Evolutionary conservation across 2,888 invertebrate genomes (phyloP).

Genomic region (Ophion costatus): DNA sequence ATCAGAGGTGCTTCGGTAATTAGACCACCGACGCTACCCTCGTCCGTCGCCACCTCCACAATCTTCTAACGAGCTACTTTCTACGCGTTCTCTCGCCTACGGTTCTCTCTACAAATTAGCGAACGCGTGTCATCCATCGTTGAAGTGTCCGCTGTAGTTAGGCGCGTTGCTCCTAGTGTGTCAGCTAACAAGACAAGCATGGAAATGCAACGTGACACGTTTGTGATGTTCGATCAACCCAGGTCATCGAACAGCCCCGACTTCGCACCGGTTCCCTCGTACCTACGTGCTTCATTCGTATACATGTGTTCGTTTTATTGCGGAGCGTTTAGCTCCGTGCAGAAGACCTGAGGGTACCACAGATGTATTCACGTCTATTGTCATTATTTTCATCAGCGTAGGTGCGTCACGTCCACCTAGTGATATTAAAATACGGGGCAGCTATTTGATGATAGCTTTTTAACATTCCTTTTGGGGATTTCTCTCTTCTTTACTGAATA

Average conservation of each 20-base stretch:
- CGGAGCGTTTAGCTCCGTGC: not conserved
- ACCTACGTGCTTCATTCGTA: not conserved
- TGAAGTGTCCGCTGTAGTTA: slow-evolving; percentile 44
- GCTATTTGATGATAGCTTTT: no score
- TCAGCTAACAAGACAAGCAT: slow-evolving; percentile 31
- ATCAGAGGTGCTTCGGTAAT: slow-evolving; percentile 73
- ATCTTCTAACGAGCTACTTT: slow-evolving; percentile 74
- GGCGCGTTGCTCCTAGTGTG: slow-evolving; percentile 32
- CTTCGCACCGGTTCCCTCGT: slow-evolving; percentile 22
- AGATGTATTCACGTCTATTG: no score
- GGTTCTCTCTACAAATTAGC: slow-evolving; percentile 66
- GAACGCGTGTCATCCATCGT: slow-evolving; percentile 58
- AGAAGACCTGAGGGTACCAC: no score
- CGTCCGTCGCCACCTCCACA: slow-evolving; percentile 38
- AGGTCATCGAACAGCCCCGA: not conserved
- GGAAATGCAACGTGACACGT: slow-evolving; percentile 41
- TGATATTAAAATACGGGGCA: no score
- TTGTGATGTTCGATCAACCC: slow-evolving; percentile 23
- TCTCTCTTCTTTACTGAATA: no score
- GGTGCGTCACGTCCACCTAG: no score
- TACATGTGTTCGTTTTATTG: not conserved
- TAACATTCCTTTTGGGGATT: no score
- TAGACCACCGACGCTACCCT: slow-evolving; percentile 67
- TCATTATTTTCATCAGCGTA: no score
- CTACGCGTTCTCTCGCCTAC: slow-evolving; percentile 63